phyloP scores from a whole-genome alignment of 1,140 invertebrate species.

The Saccostrea glomerata region DNA sequence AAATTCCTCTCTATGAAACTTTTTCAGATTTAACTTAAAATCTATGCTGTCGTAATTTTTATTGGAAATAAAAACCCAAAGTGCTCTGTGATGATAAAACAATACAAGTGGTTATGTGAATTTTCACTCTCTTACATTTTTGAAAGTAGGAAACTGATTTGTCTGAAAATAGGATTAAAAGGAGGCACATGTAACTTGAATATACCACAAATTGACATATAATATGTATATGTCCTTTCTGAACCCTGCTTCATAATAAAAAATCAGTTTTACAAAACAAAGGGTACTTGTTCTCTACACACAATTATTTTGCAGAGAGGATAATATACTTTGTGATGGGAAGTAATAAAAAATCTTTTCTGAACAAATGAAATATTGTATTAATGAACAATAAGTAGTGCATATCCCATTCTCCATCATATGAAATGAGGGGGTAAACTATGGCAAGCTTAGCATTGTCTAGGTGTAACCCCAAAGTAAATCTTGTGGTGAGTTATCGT shows the following conservation, averaged over 20 bases:
- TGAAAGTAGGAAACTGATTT: constrained; percentile 22
- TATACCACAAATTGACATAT: not conserved
- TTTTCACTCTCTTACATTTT: constrained; percentile 22
- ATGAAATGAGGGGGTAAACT: not conserved
- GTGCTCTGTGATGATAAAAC: not conserved
- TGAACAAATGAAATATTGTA: too few relatives aligned
- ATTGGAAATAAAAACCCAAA: too few relatives aligned
- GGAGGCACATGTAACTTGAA: not conserved
- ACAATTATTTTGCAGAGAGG: not conserved
- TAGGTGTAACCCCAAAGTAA: not conserved
- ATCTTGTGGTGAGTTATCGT: not conserved
- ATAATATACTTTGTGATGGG: not conserved
- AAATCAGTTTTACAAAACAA: not conserved
- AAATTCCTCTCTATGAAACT: too few relatives aligned
- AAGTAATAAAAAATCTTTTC: not conserved
- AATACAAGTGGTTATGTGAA: not conserved
- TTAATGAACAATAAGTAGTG: too few relatives aligned
- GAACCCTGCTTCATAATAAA: not conserved
- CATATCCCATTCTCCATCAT: not conserved
- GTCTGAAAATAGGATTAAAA: constrained; percentile 1
- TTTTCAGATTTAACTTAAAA: too few relatives aligned
- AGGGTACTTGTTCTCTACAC: not conserved
- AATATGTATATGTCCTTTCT: not conserved
- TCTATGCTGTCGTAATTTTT: too few relatives aligned
- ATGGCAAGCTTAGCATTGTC: not conserved